These are phyloP conservation scores for Hippocampus mohnikei DNA, from an alignment of 2,113 vertebrate species.

Conservation along the genomic window DNA sequence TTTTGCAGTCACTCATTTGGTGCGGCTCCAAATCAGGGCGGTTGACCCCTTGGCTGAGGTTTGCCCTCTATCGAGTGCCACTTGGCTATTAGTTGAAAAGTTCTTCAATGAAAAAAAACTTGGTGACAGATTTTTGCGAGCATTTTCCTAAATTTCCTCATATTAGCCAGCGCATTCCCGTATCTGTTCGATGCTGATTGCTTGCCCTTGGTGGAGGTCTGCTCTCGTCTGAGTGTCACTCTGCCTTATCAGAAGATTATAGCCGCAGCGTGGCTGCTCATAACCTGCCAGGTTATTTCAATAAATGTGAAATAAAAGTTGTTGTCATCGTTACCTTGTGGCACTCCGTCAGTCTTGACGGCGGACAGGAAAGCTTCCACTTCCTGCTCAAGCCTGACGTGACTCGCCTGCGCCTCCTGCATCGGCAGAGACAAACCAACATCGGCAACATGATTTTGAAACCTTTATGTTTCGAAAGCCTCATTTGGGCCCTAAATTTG, in stretches of 20 bases:
- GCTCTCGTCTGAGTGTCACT: neutral
- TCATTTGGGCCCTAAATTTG: too few relatives aligned
- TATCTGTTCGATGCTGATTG: neutral
- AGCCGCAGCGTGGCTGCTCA: neutral
- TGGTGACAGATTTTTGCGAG: too few relatives aligned
- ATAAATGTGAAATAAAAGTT: slow-evolving; percentile 14
- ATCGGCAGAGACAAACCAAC: slow-evolving; percentile 2
- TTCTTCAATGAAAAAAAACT: neutral
- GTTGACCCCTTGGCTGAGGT: neutral
- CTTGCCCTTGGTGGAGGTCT: neutral
- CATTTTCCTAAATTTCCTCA: neutral
- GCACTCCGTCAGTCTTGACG: slow-evolving; percentile 73
- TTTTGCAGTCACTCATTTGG: neutral
- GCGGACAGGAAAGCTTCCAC: slow-evolving; percentile 78
- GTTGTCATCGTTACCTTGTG: slow-evolving; percentile 77
- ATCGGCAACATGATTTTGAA: neutral
- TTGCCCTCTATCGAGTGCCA: neutral
- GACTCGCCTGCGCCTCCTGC: slow-evolving; percentile 83
- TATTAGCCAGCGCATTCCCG: neutral
- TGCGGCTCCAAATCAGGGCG: neutral
- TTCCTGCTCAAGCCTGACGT: slow-evolving; percentile 81
- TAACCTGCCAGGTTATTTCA: neutral
- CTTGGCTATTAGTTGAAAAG: neutral
- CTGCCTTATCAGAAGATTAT: neutral
- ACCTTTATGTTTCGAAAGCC: too few relatives aligned